Conservation (phyloP, 2,888 invertebrate genomes). For the Chromoteleia sp. region DNA sequence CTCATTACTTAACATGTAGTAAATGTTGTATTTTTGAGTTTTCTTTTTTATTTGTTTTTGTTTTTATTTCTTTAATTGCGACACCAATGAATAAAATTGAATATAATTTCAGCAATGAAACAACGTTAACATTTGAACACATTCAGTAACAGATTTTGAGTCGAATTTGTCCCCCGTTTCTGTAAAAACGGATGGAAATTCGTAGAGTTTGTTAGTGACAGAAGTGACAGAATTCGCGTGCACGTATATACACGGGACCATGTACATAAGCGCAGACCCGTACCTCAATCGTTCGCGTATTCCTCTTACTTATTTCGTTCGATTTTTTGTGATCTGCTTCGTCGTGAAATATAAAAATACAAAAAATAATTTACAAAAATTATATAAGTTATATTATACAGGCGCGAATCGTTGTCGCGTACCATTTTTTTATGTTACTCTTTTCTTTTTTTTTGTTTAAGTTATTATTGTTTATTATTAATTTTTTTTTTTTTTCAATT, state of each 20-base stretch:
- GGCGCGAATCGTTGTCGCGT: slow-evolving; percentile 74
- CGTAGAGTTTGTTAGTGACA: slow-evolving; percentile 18
- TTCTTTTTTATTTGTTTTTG: background rate
- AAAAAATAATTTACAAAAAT: slow-evolving; percentile 83
- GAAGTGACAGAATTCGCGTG: slow-evolving; percentile 32
- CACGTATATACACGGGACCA: slow-evolving; percentile 38
- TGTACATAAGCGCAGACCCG: slow-evolving; percentile 44
- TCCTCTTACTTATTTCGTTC: slow-evolving; percentile 40
- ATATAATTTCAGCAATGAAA: background rate
- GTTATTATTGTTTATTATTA: background rate
- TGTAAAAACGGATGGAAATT: slow-evolving; percentile 54
- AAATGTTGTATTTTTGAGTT: slow-evolving; percentile 4
- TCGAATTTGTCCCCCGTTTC: slow-evolving; percentile 46
- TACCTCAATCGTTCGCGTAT: slow-evolving; percentile 43
- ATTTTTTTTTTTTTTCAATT: slow-evolving; percentile 28
- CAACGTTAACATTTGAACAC: slow-evolving; percentile 21
- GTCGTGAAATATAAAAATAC: slow-evolving; percentile 79
- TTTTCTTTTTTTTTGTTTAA: slow-evolving; percentile 44
- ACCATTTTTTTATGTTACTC: slow-evolving; percentile 34
- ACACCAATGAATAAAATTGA: background rate
- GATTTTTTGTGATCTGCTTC: slow-evolving; percentile 31
- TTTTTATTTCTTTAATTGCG: background rate
- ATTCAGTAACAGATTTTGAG: slow-evolving; percentile 31
- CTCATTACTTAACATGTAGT: slow-evolving; percentile 30
- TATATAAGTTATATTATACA: slow-evolving; percentile 80